Evolutionary conservation across 1,140 invertebrate genomes (phyloP), one percentile per base, ranked within the genome.

Genomic region (Psix sp.): DNA sequence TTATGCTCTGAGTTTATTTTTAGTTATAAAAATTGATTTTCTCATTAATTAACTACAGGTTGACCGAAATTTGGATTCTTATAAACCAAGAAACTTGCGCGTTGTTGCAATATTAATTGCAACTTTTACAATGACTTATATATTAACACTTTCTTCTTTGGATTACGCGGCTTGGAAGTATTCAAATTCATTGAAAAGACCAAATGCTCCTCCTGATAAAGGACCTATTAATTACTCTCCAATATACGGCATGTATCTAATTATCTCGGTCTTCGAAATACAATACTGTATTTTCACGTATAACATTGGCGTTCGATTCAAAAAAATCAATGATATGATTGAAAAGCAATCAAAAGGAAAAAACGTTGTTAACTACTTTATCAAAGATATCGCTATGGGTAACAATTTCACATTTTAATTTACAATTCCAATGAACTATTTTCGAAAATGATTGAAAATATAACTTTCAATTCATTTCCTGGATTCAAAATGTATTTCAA

Each of bases 181-280:
- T 4, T 38, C 76, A 3, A 82, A 75, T 38, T 15, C 38, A 1
- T 48, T 40, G 5, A 80, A 80, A 7, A 79, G 78, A 29, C 70
- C 78, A 16, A 5, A 75, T 3, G 16, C 26, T 0, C 48, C 51
- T 5, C 6, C 26, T 0, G 80, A 80, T 20, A 84, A 84, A 63
- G 85, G 84, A 14, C 80, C 84, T 0, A 77, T 88, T 1, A 88
- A 88, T 66, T 88, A 86, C 29, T 5, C 71, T 0, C 84, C 85
- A 0, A 45, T 88, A 5, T 88, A 88, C 35, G 68, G 78, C 1
- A 82, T 88, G 80, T 88, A 87, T 31, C 16, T 84, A 1, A 74
- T 86, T 0, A 82, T 86, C 5, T 72, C 82, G 5, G 57, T 77
- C 4, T 82, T 84, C 20, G 83, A 84, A 60, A 74, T 86, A 6